These are phyloP conservation scores for Numenius arquata DNA, from an alignment of 2,113 vertebrate species.

Conservation along the genomic window DNA sequence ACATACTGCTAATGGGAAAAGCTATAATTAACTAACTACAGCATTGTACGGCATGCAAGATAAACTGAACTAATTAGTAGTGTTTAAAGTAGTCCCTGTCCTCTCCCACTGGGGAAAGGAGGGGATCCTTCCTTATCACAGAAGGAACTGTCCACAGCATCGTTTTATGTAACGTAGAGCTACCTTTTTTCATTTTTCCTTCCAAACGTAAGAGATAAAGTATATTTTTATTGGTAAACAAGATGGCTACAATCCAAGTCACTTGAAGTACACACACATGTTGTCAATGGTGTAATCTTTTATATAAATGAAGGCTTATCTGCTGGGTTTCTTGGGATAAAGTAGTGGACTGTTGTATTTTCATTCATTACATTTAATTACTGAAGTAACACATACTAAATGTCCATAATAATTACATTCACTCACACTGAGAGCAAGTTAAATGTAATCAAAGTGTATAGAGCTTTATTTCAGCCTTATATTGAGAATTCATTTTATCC, in stretches of 20 bases:
- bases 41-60: slow-evolving; percentile 49
- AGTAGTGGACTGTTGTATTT: slow-evolving; percentile 18
- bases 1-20: slow-evolving; percentile 68
- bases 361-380: slow-evolving; percentile 36
- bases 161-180: neutral
- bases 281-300: neutral
- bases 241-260: slow-evolving; percentile 43
- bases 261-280: neutral
- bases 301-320: slow-evolving; percentile 40
- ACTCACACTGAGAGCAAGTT: neutral
- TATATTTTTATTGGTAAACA: neutral
- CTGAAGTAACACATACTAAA: slow-evolving; percentile 44
- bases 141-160: neutral
- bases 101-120: slow-evolving; percentile 40
- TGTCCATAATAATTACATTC: slow-evolving; percentile 55
- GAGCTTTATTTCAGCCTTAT: neutral
- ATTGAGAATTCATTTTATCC: neutral
- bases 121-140: neutral
- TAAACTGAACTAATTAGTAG: slow-evolving; percentile 74
- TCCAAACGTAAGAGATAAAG: neutral
- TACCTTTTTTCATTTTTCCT: neutral
- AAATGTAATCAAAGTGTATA: slow-evolving; percentile 28
- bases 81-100: slow-evolving; percentile 69
- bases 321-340: slow-evolving; percentile 30
- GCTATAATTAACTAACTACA: slow-evolving; percentile 74